phyloP scores from a whole-genome alignment of 2,888 invertebrate genomes.

The Amiota communis region DNA sequence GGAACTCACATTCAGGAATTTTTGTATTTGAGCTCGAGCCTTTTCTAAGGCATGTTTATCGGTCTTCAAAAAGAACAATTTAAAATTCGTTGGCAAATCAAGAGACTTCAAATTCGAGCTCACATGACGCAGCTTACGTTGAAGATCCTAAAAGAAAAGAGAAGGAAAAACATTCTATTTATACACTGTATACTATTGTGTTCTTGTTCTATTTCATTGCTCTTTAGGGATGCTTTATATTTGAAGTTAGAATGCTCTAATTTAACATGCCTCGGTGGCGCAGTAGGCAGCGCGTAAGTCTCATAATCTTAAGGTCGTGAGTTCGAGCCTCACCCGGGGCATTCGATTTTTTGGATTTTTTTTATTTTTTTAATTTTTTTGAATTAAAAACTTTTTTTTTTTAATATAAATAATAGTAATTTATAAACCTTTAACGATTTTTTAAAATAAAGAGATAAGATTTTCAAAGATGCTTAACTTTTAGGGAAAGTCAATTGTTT shows the following conservation, averaged over 20 bases:
- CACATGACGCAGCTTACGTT: conserved; percentile 87
- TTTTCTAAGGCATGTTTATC: conserved; percentile 87
- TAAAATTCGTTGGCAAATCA: conserved; percentile 88
- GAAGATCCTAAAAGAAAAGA: conserved; percentile 79
- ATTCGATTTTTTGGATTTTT: conserved; percentile 28
- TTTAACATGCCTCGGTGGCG: conserved; percentile 50
- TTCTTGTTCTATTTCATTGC: too few relatives aligned
- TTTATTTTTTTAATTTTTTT: conserved; percentile 27
- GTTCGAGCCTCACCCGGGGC: conserved; percentile 58
- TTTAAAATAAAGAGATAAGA: too few relatives aligned
- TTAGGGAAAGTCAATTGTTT: too few relatives aligned
- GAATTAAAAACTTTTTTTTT: too few relatives aligned
- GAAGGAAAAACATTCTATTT: background rate
- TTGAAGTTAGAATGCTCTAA: background rate
- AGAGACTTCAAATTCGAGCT: conserved; percentile 86
- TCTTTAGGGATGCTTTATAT: too few relatives aligned
- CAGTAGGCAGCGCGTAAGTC: conserved; percentile 57
- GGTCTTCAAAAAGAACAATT: conserved; percentile 87
- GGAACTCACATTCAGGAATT: conserved; percentile 84
- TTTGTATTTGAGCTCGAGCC: conserved; percentile 87
- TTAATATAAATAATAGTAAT: too few relatives aligned
- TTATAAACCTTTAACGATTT: too few relatives aligned
- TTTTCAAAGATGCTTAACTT: too few relatives aligned
- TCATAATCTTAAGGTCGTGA: conserved; percentile 67
- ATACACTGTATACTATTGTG: background rate